These are phyloP conservation scores for Pasiphila rectangulata DNA, from an alignment of 2,888 invertebrate species.

Conservation along the genomic window DNA sequence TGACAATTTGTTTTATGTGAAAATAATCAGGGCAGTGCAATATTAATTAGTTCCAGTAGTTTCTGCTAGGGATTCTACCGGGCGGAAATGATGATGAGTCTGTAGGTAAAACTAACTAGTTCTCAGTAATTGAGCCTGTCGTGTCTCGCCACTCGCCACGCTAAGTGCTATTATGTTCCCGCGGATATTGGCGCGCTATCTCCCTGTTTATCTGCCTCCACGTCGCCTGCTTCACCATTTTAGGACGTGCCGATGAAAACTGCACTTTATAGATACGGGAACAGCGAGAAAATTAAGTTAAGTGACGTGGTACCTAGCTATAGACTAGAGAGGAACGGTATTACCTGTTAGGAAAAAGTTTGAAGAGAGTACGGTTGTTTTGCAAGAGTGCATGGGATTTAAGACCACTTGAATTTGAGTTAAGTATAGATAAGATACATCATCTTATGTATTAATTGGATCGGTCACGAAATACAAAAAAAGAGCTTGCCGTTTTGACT, in stretches of 20 bases:
- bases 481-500: too few species aligned
- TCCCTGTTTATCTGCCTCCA: slow-evolving; percentile 21
- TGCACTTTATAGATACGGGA: slow-evolving; percentile 14
- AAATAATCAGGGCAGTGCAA: too few species aligned
- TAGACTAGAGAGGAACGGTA: not conserved
- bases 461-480: too few species aligned
- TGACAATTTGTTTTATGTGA: too few species aligned
- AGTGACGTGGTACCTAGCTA: slow-evolving; percentile 4
- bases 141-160: slow-evolving; percentile 6
- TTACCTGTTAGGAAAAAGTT: slow-evolving; percentile 12
- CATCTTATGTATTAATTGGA: not conserved
- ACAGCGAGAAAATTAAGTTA: slow-evolving; percentile 22
- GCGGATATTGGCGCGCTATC: slow-evolving; percentile 24
- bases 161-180: slow-evolving; percentile 18
- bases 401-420: too few species aligned
- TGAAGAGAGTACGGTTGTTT: slow-evolving; percentile 1
- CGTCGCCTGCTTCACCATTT: slow-evolving; percentile 17
- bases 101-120: not conserved
- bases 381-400: not conserved
- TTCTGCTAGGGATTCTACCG: too few species aligned
- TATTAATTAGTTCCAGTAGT: too few species aligned
- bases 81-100: too few species aligned
- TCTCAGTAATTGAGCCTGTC: not conserved
- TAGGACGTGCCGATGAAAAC: slow-evolving; percentile 23
- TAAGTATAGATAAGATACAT: too few species aligned